These are phyloP conservation scores for Lasioglossum calceatum DNA, from an alignment of 2,888 invertebrate species.

Conservation along the genomic window DNA sequence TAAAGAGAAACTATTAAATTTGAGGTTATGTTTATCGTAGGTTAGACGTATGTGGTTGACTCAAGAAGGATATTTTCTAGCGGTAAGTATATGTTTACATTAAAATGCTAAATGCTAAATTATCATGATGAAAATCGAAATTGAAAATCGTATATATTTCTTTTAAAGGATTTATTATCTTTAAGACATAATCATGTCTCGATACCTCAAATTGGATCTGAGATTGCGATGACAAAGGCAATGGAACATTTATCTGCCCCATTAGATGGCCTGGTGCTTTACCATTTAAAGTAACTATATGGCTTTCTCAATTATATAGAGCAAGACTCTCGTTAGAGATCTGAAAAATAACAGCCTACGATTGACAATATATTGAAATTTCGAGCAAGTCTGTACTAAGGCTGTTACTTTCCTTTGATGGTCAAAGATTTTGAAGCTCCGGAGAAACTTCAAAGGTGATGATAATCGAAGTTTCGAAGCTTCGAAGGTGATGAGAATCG, in stretches of 20 bases:
- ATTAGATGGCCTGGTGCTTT: constrained; percentile 79
- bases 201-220: constrained; percentile 76
- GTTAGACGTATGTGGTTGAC: constrained; percentile 79
- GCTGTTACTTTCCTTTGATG: too few relatives aligned
- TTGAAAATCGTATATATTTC: constrained; percentile 6
- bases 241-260: constrained; percentile 78
- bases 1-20: neutral
- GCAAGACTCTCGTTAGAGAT: neutral
- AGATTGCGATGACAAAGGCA: constrained; percentile 76
- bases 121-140: constrained; percentile 15
- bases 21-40: constrained; percentile 68
- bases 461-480: too few relatives aligned
- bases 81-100: constrained; percentile 73
- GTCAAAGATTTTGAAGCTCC: too few relatives aligned
- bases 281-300: constrained; percentile 78
- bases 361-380: neutral
- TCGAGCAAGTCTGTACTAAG: neutral
- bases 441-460: too few relatives aligned
- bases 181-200: constrained; percentile 76
- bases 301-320: neutral
- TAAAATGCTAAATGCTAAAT: neutral
- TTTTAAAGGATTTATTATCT: constrained; percentile 78
- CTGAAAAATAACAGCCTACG: neutral
- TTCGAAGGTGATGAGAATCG: too few relatives aligned
- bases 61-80: constrained; percentile 79